These are phyloP conservation scores for Albula glossodonta DNA, from an alignment of 2,113 vertebrate species.

Conservation along the genomic window DNA sequence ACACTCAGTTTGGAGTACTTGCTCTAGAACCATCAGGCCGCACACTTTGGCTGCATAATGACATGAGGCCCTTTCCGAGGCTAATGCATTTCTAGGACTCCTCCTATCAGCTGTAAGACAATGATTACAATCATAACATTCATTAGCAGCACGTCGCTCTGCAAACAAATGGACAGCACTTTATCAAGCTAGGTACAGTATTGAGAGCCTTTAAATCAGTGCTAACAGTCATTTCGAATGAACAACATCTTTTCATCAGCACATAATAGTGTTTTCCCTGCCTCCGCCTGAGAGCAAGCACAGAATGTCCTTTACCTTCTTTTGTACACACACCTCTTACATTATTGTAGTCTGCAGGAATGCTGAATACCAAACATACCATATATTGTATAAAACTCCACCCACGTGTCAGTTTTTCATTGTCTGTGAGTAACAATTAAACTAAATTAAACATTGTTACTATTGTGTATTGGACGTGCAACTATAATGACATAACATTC, in stretches of 20 bases:
- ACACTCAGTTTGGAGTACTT: not conserved
- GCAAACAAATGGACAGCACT: not conserved
- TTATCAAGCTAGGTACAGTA: not conserved
- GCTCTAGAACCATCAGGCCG: not conserved
- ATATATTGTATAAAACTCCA: no score
- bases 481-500: no score
- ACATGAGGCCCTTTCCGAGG: not conserved
- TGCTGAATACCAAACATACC: not conserved
- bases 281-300: not conserved
- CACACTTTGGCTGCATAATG: not conserved
- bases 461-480: no score
- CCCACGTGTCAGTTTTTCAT: no score
- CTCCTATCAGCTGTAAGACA: not conserved
- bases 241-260: not conserved
- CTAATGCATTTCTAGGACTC: not conserved
- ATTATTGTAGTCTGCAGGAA: not conserved
- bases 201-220: not conserved
- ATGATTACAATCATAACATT: conserved; percentile 4
- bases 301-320: not conserved
- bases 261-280: not conserved
- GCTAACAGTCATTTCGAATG: not conserved
- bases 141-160: conserved; percentile 2
- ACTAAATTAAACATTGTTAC: no score
- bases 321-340: not conserved
- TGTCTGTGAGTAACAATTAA: no score